phyloP scores from a whole-genome alignment of 2,888 invertebrate species.

The Microctonus hyperodae region DNA sequence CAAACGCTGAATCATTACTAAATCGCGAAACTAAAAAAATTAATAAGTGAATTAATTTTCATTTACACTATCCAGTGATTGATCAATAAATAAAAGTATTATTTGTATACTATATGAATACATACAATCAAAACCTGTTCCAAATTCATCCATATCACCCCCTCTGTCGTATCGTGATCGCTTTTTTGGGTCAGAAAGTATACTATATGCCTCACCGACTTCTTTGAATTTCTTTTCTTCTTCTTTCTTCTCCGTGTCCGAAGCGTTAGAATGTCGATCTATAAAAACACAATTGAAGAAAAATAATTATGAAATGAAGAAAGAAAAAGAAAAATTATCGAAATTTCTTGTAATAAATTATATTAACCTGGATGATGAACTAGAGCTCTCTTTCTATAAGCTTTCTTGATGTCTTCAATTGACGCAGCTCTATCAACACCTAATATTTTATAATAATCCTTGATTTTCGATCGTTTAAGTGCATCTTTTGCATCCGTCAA shows the following conservation, averaged over 20 bases:
- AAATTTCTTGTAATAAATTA: neutral
- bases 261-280: constrained; percentile 91
- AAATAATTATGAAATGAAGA: neutral
- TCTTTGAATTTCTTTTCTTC: constrained; percentile 96
- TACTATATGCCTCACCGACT: constrained; percentile 93
- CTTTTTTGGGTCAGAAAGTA: constrained; percentile 90
- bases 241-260: constrained; percentile 83
- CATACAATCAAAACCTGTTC: constrained; percentile 65
- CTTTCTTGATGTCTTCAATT: constrained; percentile 94
- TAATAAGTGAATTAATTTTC: constrained; percentile 26
- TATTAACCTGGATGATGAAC: constrained; percentile 83
- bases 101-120: constrained; percentile 43
- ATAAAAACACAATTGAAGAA: constrained; percentile 34
- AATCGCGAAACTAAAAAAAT: constrained; percentile 69
- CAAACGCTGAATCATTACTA: constrained; percentile 86
- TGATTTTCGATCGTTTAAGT: constrained; percentile 89
- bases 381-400: constrained; percentile 89
- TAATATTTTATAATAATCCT: constrained; percentile 96
- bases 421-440: constrained; percentile 83
- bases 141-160: constrained; percentile 83
- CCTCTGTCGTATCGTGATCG: constrained; percentile 90
- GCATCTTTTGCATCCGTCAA: constrained; percentile 88
- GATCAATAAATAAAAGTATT: no score
- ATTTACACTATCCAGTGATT: constrained; percentile 2
- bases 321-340: neutral